Percentiles rank a stretch among this genome's conserved stretches.
phyloP scores from a whole-genome alignment of 2,113 vertebrate genomes.

The Corapipo altera region DNA sequence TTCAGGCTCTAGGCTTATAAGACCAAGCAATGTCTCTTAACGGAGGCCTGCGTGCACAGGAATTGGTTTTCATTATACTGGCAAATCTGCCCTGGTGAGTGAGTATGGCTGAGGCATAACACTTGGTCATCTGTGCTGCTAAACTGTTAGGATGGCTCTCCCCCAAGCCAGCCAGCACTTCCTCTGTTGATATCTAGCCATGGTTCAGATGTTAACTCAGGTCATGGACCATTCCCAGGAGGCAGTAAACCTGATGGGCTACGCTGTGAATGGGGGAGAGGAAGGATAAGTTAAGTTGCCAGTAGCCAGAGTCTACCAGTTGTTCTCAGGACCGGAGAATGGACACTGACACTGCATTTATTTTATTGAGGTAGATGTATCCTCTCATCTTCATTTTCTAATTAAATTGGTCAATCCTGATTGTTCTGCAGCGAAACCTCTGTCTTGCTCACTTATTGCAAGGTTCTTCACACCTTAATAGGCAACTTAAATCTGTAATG shows the following conservation, averaged over 20 bases:
- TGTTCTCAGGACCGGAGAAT: background rate
- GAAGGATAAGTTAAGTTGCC: background rate
- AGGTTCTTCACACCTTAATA: background rate
- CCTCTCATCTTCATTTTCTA: background rate
- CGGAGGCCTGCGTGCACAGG: fast-evolving
- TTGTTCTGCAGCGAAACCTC: background rate
- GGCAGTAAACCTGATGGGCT: background rate
- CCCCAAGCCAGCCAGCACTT: background rate
- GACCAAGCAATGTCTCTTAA: background rate
- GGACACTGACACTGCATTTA: background rate
- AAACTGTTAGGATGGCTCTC: background rate
- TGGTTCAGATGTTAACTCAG: background rate
- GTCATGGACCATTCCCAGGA: background rate
- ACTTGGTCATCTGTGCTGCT: background rate
- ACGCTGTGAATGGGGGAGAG: background rate
- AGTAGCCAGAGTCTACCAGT: background rate
- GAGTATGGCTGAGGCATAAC: background rate
- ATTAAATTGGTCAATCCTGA: background rate
- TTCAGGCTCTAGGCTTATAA: background rate
- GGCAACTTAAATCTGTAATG: background rate
- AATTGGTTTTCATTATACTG: background rate
- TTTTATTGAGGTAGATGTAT: background rate
- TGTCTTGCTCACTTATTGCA: background rate
- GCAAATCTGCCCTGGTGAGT: background rate
- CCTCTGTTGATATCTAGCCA: background rate